Evolutionary conservation across 2,797 vertebrate species (phyloP), one percentile per base, ranked within the genome.

Genomic region (Aratinga solstitialis): DNA sequence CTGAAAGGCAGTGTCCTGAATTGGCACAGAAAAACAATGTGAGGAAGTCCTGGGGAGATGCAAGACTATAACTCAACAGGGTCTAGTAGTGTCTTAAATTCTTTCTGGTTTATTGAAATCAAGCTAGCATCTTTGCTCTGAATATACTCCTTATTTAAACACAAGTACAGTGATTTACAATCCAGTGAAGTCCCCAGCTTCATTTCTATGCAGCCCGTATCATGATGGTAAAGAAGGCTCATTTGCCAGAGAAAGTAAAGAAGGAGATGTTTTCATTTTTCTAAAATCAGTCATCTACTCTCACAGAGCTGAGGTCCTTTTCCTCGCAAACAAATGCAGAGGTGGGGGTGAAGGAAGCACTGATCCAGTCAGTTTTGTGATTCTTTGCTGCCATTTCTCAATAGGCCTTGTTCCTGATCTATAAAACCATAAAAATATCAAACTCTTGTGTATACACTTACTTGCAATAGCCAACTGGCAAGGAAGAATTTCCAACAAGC

Each of bases 1-100:
- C 68, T 84, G 2, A 83, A 85, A 96, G 74, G 58, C 86, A 94
- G 68, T 43, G 63, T 84, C 93, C 91, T 65, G 67, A 89, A 94
- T 22, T 77, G 45, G 58, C 80, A 85, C 7, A 74, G 78, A 85
- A 96, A 96, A 89, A 16, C 58, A 75, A 62, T 27, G 30, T 9
- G 53, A 45, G 17, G 74, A 82, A 83, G 72, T 80, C 78, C 4
- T 3, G 90, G 50, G 50, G 38, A 95, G 75, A 94, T 0, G 2
- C 17, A 20, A 3, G 5, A 45, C 80, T 84, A 13, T 78, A 93
- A 84, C 14, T 77, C 34, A 5, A 0, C 36, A 84, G 40, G 24
- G 23, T 85, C 84, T 85, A 61, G 27, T 24, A 93, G 34, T 51
- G 91, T 40, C 84, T 95, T 19, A 77, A 42, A 66, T 11, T 6